A percentile compares a stretch with the other conserved stretches of the same genome.
phyloP scores from a whole-genome alignment of 2,113 vertebrate species.

The Cariama cristata region DNA sequence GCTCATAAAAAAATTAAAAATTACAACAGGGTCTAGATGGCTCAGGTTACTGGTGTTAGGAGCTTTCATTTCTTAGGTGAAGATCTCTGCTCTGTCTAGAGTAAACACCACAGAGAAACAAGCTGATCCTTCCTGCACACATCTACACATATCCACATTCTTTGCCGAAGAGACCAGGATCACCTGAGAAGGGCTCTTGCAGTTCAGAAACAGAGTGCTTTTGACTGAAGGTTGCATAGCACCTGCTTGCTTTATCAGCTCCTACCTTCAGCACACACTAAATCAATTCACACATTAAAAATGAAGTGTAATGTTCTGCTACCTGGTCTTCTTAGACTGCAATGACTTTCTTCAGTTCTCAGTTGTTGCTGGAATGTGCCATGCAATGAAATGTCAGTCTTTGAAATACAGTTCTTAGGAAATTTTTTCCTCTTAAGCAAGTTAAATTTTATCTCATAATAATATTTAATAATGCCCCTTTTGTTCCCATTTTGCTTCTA shows the following conservation, averaged over 20 bases:
- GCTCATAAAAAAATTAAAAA: neutral
- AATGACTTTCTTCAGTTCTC: neutral
- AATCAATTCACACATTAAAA: neutral
- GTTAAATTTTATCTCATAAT: slow-evolving; percentile 29
- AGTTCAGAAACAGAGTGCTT: neutral
- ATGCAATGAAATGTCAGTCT: slow-evolving; percentile 3
- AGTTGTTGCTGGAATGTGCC: neutral
- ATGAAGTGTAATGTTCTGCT: neutral
- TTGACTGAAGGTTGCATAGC: slow-evolving; percentile 16
- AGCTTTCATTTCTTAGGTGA: neutral
- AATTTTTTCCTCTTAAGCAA: neutral
- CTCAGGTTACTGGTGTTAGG: neutral
- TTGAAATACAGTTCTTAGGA: neutral
- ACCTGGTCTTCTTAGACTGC: neutral
- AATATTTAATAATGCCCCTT: slow-evolving; percentile 39
- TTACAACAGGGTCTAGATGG: neutral
- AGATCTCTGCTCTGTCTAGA: neutral
- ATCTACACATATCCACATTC: neutral
- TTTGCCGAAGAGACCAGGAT: neutral
- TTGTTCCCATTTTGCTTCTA: slow-evolving; percentile 1
- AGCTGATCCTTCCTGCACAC: neutral
- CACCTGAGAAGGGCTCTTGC: neutral
- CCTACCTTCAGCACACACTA: neutral
- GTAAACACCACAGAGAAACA: neutral
- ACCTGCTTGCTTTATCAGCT: slow-evolving; percentile 22